Evolutionary conservation across 2,888 invertebrate genomes (phyloP).

Genomic region (Gnatocerus cornutus): DNA sequence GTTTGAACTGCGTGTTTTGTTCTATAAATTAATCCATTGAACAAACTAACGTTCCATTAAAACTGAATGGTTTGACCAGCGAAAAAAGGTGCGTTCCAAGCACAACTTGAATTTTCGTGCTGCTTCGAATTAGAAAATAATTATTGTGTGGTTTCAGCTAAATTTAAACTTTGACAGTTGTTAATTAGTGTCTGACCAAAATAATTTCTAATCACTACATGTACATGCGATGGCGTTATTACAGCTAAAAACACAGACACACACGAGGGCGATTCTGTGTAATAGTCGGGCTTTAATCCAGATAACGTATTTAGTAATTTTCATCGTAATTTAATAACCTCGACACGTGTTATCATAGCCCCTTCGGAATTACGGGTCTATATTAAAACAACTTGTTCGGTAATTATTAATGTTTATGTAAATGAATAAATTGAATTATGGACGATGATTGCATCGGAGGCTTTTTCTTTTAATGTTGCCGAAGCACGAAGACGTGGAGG

Average conservation of each 20-base stretch:
- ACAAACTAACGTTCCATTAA: too few relatives aligned
- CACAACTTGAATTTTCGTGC: too few relatives aligned
- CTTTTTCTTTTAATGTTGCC: slow-evolving; percentile 32
- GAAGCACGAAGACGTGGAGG: slow-evolving; percentile 29
- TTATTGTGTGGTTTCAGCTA: too few relatives aligned
- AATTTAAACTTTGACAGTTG: too few relatives aligned
- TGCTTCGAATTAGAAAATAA: too few relatives aligned
- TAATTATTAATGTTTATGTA: slow-evolving; percentile 45
- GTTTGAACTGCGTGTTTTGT: too few relatives aligned
- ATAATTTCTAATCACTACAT: neutral
- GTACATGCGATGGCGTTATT: neutral
- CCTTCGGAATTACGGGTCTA: slow-evolving; percentile 30
- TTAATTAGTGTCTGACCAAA: neutral
- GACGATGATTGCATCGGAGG: slow-evolving; percentile 30
- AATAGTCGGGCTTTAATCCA: slow-evolving; percentile 32
- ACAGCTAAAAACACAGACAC: slow-evolving; percentile 21
- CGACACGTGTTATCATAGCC: slow-evolving; percentile 44
- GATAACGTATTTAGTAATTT: slow-evolving; percentile 46
- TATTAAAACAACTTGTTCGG: slow-evolving; percentile 36
- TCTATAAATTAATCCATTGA: too few relatives aligned
- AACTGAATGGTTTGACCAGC: too few relatives aligned
- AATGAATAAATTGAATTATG: slow-evolving; percentile 47
- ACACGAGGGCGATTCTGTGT: slow-evolving; percentile 25
- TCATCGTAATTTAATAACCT: slow-evolving; percentile 43
- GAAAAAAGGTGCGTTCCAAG: too few relatives aligned